These are phyloP conservation scores for Malurus leucopterus DNA, from an alignment of 2,797 vertebrate genomes.

Conservation along the genomic window DNA sequence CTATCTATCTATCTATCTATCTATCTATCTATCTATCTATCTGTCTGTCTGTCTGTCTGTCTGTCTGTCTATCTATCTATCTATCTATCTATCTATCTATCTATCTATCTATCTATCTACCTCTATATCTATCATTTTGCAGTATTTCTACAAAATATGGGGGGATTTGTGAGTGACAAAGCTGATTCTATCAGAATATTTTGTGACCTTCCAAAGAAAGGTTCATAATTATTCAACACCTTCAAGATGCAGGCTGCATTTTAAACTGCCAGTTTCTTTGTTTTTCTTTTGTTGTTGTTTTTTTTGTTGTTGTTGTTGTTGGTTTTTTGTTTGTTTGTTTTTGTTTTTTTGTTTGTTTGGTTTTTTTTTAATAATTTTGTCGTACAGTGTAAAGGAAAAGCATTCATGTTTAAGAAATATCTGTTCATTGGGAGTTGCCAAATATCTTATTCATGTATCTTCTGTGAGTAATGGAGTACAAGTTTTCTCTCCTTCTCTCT, in stretches of 20 bases:
- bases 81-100: not conserved
- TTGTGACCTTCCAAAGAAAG: not conserved
- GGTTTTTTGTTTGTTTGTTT: no score
- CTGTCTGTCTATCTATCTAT: not conserved
- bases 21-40: not conserved
- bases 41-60: not conserved
- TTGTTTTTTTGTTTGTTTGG: no score
- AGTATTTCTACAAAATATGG: not conserved
- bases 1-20: not conserved
- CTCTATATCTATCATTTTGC: not conserved
- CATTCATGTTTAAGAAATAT: not conserved
- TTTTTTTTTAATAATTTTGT: not conserved
- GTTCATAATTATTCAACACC: not conserved
- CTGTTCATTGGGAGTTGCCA: not conserved
- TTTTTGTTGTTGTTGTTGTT: no score
- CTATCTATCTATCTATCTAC: not conserved
- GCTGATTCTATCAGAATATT: not conserved
- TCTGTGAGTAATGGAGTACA: not conserved
- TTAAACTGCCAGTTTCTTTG: not conserved
- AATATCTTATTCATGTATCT: not conserved
- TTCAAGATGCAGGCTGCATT: not conserved
- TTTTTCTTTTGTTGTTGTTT: no score
- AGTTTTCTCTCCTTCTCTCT: not conserved
- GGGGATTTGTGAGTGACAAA: not conserved
- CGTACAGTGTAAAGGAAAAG: not conserved